Base-by-base conservation (phyloP, 2,888 invertebrate genomes). In the Pharmacophagus antenor region DNA sequence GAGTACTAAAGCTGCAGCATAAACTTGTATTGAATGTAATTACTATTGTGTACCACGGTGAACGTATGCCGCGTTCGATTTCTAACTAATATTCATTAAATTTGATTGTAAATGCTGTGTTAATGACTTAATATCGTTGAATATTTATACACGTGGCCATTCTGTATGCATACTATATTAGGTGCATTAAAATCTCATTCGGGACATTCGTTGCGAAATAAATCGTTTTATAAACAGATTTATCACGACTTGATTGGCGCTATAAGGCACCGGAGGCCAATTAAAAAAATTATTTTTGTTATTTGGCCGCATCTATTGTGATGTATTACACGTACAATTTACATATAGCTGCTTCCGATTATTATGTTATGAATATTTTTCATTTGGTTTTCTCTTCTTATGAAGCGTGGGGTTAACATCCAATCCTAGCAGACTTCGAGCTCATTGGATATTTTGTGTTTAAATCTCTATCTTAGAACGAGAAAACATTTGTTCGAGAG, bases 51-150 rank as follows among this genome's bases (percentile, higher is more conserved):
- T 54, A 42, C 18, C 15, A 25, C 20, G 42, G 46, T 27, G 42
- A 54, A 54, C 25, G 44, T 54, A 27, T 42, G 23, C 20, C 3
- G n/a, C 20, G 27, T 27, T 27, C 54, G 54, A 25, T 20, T 42
- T 42, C 42, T 46, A 54, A 54, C 54, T 44, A 46, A 54, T 44
- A 54, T 54, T 46, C 31, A 54, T 54, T 54, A 54, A 54, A 18
- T 46, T 18, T 46, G 46, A 54, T 18, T 54, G 25, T 42, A 46
- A 54, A 46, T 25, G 46, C 46, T 21, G 27, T 27, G 27, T 54
- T 54, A 46, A 54, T 46, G 54, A 31, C 27, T 27, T 23, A 46
- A 46, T 54, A 54, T 54, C 31, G 46, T 27, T 25, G n/a, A 20
- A 25, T 27, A 46, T 31, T 27, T 18, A 46, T 46, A 44, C 18